Evolutionary conservation across 2,888 invertebrate species (phyloP).

Genomic region (Callimorpha dominula): DNA sequence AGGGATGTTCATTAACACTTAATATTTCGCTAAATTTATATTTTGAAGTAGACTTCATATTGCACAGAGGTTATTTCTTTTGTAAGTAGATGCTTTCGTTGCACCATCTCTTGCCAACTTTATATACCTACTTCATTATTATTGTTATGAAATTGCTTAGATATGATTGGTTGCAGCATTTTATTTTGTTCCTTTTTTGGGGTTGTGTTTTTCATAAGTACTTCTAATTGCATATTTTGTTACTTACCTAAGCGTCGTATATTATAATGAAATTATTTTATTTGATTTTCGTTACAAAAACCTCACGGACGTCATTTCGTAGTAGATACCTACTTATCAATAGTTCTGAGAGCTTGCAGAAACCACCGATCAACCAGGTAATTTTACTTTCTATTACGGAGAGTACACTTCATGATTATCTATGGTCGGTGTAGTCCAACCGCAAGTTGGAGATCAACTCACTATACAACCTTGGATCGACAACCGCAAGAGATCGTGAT

Average conservation of each 20-base stretch:
- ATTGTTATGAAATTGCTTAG: background rate
- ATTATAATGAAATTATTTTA: background rate
- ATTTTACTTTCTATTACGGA: slow-evolving; percentile 61
- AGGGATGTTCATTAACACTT: too few species aligned
- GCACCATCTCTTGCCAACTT: background rate
- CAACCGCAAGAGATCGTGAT: slow-evolving; percentile 58
- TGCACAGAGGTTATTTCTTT: background rate
- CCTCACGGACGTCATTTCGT: background rate
- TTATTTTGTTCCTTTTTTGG: background rate
- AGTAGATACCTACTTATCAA: background rate
- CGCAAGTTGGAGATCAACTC: slow-evolving; percentile 51
- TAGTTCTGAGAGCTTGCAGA: slow-evolving; percentile 24
- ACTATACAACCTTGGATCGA: slow-evolving; percentile 26
- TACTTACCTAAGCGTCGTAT: background rate
- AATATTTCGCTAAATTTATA: too few species aligned
- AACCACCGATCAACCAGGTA: slow-evolving; percentile 46
- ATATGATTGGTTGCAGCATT: background rate
- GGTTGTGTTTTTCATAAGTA: background rate
- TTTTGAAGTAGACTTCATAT: background rate
- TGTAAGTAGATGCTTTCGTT: background rate
- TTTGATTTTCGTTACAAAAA: background rate
- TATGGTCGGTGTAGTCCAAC: slow-evolving; percentile 43
- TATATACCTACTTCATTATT: background rate
- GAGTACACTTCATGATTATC: slow-evolving; percentile 49
- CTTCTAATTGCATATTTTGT: background rate